Evolutionary conservation across 1,140 invertebrate genomes (phyloP).

Genomic region (Aporrectodea caliginosa): DNA sequence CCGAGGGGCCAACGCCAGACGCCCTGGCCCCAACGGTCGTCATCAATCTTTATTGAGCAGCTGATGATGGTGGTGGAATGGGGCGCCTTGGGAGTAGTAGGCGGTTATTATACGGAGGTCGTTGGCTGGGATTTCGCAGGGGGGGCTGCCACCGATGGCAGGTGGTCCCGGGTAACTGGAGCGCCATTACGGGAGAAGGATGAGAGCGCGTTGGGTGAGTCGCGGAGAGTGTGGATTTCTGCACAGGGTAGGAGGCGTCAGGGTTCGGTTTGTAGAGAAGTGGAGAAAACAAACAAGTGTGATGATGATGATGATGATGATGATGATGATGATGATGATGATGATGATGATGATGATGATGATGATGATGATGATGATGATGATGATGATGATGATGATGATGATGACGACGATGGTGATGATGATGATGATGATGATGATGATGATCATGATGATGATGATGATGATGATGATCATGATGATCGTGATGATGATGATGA

Average conservation of each 20-base stretch:
- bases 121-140: too few relatives aligned
- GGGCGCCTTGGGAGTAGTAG: too few relatives aligned
- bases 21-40: too few relatives aligned
- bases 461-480: slow-evolving; percentile 33
- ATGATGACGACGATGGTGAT: slow-evolving; percentile 29
- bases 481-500: slow-evolving; percentile 1
- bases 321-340: slow-evolving; percentile 7
- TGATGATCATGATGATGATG: slow-evolving; percentile 33
- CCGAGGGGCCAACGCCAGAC: too few relatives aligned
- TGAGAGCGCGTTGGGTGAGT: neutral
- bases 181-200: neutral
- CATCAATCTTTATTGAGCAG: too few relatives aligned
- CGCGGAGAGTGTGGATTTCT: neutral
- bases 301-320: slow-evolving; percentile 7
- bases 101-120: too few relatives aligned
- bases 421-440: slow-evolving; percentile 33
- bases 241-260: neutral
- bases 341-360: slow-evolving; percentile 7
- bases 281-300: neutral
- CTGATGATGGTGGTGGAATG: too few relatives aligned
- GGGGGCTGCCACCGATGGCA: neutral
- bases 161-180: neutral
- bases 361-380: slow-evolving; percentile 24
- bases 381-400: slow-evolving; percentile 34
- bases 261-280: neutral